These are phyloP conservation scores for Syrmaticus mikado DNA, from an alignment of 2,113 vertebrate genomes.

Conservation along the genomic window DNA sequence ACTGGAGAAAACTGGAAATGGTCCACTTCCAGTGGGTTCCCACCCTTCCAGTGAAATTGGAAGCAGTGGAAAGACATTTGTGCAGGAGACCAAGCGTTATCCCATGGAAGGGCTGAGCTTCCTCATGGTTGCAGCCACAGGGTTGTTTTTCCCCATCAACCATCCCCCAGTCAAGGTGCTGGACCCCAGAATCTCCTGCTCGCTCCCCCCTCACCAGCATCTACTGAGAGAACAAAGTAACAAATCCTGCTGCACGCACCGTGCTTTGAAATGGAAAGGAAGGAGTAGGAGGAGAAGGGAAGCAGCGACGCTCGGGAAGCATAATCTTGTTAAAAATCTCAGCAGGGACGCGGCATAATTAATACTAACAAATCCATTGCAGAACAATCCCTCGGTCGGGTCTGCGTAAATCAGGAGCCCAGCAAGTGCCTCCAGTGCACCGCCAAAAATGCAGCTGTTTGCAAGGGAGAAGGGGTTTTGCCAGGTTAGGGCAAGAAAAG, in stretches of 20 bases:
- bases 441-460: not conserved
- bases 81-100: not conserved
- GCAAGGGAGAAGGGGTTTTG: not conserved
- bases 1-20: not conserved
- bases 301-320: not conserved
- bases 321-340: constrained; percentile 37
- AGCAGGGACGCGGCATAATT: constrained; percentile 4
- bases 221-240: rapidly evolving
- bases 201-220: not conserved
- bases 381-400: not conserved
- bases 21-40: not conserved
- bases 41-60: not conserved
- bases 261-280: not conserved
- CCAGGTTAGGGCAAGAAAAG: not conserved
- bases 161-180: not conserved
- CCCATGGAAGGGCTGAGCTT: not conserved
- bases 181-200: too few species aligned
- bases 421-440: not conserved
- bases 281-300: not conserved
- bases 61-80: not conserved
- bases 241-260: rapidly evolving
- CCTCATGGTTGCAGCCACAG: not conserved
- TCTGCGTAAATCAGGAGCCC: not conserved
- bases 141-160: not conserved
- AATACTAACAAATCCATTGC: not conserved